Conservation (phyloP, 2,888 invertebrate species). For the Glaucopsyche alexis region DNA sequence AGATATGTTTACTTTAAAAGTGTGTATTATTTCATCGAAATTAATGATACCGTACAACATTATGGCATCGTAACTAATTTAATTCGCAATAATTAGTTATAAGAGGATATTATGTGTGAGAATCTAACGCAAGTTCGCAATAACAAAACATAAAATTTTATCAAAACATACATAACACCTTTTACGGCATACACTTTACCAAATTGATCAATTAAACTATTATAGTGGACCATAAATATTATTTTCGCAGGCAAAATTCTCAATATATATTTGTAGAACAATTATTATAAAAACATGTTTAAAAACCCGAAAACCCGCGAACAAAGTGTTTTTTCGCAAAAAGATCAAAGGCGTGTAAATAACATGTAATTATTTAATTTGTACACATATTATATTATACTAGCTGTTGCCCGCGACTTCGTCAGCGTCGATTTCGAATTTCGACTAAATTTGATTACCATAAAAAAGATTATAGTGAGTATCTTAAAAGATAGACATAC, state of each 20-base stretch:
- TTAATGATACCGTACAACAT: too few species aligned
- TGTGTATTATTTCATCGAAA: too few species aligned
- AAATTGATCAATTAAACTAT: not conserved
- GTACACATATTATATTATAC: too few species aligned
- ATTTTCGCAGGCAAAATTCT: too few species aligned
- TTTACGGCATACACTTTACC: not conserved
- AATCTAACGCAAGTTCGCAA: not conserved
- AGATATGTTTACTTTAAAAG: too few species aligned
- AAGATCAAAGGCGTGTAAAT: not conserved
- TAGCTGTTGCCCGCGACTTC: too few species aligned
- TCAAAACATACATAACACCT: not conserved
- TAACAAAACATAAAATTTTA: conserved; percentile 1
- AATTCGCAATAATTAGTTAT: not conserved
- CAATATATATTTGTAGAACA: too few species aligned
- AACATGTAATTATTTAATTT: not conserved
- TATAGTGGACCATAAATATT: not conserved
- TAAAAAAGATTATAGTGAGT: too few species aligned
- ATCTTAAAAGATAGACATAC: too few species aligned
- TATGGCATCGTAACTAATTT: not conserved
- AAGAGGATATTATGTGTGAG: not conserved
- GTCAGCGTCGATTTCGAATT: too few species aligned
- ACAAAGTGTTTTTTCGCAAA: not conserved
- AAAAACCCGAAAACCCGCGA: not conserved
- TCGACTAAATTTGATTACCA: too few species aligned
- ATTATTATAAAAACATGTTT: too few species aligned